These are phyloP conservation scores for Haliclona indistincta DNA, from an alignment of 37 sponge, comb jelly and placozoan genomes.

Conservation along the genomic window DNA sequence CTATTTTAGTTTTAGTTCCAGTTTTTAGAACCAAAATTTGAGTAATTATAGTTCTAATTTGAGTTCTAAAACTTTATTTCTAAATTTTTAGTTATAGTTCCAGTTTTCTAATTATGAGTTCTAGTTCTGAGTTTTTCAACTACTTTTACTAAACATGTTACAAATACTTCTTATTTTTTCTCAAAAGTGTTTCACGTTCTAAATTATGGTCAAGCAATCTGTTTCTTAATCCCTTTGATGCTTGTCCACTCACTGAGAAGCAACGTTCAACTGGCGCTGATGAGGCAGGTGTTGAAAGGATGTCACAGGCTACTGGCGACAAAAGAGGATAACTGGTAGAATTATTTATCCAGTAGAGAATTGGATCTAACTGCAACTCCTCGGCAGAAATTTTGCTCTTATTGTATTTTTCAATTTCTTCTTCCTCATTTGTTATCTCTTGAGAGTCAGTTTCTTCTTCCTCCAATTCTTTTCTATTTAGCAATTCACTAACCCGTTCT, in stretches of 20 bases:
- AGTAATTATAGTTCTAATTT: too few species aligned
- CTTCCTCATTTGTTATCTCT: not conserved
- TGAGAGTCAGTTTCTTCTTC: not conserved
- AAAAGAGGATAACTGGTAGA: not conserved
- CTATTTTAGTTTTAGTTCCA: too few species aligned
- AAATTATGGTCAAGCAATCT: constrained; percentile 11
- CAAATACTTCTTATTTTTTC: too few species aligned
- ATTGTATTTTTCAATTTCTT: constrained; percentile 4
- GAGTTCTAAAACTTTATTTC: too few species aligned
- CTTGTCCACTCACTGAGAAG: constrained; percentile 14
- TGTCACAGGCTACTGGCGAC: constrained; percentile 21
- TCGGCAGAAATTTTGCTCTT: not conserved
- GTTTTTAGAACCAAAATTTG: too few species aligned
- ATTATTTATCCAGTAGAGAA: constrained; percentile 17
- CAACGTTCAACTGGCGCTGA: constrained; percentile 19
- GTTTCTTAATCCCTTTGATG: constrained; percentile 14
- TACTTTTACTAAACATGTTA: too few species aligned
- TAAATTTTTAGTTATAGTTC: too few species aligned
- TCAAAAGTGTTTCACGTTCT: constrained; percentile 28
- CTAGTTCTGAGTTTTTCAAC: too few species aligned
- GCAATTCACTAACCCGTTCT: not conserved
- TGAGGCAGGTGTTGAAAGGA: constrained; percentile 5
- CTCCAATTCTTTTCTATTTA: not conserved
- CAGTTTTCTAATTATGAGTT: too few species aligned
- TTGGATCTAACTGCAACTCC: constrained; percentile 6